Evolutionary conservation across 37 sponge, comb jelly and placozoan genomes (phyloP).

Genomic region (Aplysina aerophoba): DNA sequence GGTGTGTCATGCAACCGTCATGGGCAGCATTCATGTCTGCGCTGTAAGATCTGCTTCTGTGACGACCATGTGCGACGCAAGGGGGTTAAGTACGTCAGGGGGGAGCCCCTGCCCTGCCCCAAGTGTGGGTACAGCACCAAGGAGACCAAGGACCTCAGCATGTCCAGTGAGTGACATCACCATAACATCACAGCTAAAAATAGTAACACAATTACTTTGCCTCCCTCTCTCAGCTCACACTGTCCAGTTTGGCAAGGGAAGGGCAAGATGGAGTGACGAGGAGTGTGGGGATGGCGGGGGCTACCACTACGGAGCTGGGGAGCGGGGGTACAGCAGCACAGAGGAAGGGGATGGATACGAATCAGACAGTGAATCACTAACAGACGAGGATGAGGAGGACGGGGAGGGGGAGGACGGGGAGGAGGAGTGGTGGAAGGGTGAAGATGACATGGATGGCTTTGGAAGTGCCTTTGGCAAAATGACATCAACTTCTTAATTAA

Average conservation of each 20-base stretch:
- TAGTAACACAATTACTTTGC: neutral
- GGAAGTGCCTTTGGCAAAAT: slow-evolving; percentile 12
- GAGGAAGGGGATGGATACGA: slow-evolving; percentile 35
- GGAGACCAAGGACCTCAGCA: slow-evolving; percentile 92
- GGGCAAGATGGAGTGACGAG: neutral
- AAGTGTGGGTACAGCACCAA: slow-evolving; percentile 91
- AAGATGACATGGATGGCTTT: slow-evolving; percentile 24
- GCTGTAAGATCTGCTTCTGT: slow-evolving; percentile 97
- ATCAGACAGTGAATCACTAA: neutral
- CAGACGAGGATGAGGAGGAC: slow-evolving; percentile 1
- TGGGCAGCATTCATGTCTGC: slow-evolving; percentile 90
- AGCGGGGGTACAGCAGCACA: neutral
- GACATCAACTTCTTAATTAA: neutral
- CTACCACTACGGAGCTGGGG: slow-evolving; percentile 23
- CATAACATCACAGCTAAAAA: no score
- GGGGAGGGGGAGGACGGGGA: slow-evolving; percentile 46
- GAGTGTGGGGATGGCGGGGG: neutral
- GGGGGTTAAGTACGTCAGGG: slow-evolving; percentile 85
- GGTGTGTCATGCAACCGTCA: slow-evolving; percentile 93
- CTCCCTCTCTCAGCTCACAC: neutral
- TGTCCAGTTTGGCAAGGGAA: neutral
- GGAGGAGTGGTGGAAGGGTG: slow-evolving; percentile 10
- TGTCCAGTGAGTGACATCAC: slow-evolving; percentile 79
- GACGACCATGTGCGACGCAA: slow-evolving; percentile 96
- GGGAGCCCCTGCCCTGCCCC: slow-evolving; percentile 86